Evolutionary conservation across 92 coral and sea anemone genomes (phyloP), one percentile per base, ranked within the genome.

Genomic region (Bergia sp.): DNA sequence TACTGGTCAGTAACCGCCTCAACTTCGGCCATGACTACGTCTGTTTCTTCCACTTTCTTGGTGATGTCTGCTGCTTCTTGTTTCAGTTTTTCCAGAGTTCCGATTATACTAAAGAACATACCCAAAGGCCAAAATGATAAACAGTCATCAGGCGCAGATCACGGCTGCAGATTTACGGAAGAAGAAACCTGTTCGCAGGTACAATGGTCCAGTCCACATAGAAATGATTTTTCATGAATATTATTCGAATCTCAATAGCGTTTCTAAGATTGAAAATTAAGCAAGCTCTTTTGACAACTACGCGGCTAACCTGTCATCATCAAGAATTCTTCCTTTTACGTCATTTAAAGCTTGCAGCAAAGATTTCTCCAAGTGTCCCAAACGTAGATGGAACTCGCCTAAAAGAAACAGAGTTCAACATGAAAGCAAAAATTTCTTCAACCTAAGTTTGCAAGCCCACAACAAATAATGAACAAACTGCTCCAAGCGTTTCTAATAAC

Each of bases 381-480:
- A 89, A 38, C 98, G 95, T 36, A 96, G 95, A 86, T 96, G 98
- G 89, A 96, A 94, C 91, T 96, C 98, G 21, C 97, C 98, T 96
- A 39, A 21, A 67, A 55, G 41, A 80, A 43, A 83, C 8, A 38
- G 55, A 49, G 55, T 49, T 49, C 55, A 49, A 49, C 55, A 49
- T 49, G 55, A 49, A 5, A 49, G 55, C 55, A 49, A 49, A 49
- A 49, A 49, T 49, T 49, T 49, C 55, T 5, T 5, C 55, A 65
- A 23, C 61, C 37, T 38, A 71, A 7, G 55, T 49, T 49, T 49
- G 55, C 55, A 49, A 49, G 55, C 11, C 55, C 55, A 49, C 55
- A 49, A 29, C 29, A 29, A 29, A 29, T 29, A 64, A 21, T 64
- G 29, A 29, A 16, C n/a, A 37, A 18, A 23, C 42, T 29, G 29